Evolutionary conservation across 2,113 vertebrate genomes (phyloP).

Genomic region (Pelecanoides urinatrix): DNA sequence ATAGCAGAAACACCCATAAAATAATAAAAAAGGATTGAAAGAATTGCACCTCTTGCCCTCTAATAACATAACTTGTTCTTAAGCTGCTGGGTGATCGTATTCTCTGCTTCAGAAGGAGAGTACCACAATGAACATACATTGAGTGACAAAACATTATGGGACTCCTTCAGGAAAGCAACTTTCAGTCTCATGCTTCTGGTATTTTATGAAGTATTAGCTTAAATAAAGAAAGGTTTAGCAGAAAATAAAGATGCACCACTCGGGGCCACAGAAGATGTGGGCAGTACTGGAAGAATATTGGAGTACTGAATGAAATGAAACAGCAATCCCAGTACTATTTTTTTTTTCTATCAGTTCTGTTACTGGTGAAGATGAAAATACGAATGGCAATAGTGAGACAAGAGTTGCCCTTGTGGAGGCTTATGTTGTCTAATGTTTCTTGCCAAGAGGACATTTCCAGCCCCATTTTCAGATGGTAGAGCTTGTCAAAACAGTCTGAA

Average conservation of each 20-base stretch:
- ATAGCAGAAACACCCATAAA: not conserved
- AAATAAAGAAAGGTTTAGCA: not conserved
- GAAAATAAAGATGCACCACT: not conserved
- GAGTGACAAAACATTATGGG: not conserved
- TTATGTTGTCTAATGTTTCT: conserved; percentile 15
- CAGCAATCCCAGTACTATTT: not conserved
- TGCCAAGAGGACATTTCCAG: conserved; percentile 29
- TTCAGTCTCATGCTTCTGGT: not conserved
- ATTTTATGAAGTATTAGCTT: not conserved
- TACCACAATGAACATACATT: not conserved
- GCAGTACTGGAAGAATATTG: not conserved
- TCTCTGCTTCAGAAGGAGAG: not conserved
- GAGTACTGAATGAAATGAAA: not conserved
- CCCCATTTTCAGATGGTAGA: conserved; percentile 1
- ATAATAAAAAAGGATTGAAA: not conserved
- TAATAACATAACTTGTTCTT: not conserved
- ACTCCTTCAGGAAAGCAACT: not conserved
- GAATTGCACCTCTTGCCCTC: not conserved
- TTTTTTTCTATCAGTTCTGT: not conserved
- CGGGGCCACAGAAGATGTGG: not conserved
- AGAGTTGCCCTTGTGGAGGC: not conserved
- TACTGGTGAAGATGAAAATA: not conserved
- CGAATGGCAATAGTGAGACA: not conserved
- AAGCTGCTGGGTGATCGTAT: not conserved
- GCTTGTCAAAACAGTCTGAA: conserved; percentile 35